Evolutionary conservation across 64 coral and sea anemone species (phyloP), one percentile per base, ranked within the genome.

Genomic region (Catalaphyllia jardinei): DNA sequence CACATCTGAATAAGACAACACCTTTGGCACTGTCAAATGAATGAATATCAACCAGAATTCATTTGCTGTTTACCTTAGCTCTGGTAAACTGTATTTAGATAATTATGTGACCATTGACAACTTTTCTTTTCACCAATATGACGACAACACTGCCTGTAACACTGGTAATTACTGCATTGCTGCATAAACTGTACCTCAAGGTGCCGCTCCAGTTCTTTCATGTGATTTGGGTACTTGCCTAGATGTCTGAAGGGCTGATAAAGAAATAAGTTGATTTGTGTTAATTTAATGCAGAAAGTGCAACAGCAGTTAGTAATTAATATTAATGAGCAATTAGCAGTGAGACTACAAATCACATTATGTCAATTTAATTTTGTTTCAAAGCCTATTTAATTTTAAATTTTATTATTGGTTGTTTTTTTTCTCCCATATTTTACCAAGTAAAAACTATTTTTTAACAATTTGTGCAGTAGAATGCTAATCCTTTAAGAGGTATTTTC

Each of bases 141-240:
- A 86, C 19, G 10, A 9, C 17, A 16, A 35, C 14, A 42, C 2
- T 74, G 20, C 24, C 1, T 33, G 31, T 60, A 27, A 42, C 29
- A n/a, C 15, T 35, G 13, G 35, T 0, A 61, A 78, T 60, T 61
- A 24, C 60, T 31, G 24, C 35, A 78, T 60, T 61, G 16, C 60
- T 52, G 31, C 35, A 7, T 22, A 38, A 42, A 80, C 15, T 77
- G 10, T 25, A 98, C 96, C 96, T 98, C 96, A 63, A 98, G 83
- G 89, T 99, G 97, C 73, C 97, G 77, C 63, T 99, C 97, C 63
- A 99, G 91, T 84, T 99, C 97, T 76, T 95, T 95, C 20, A 99
- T 86, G 38, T 95, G 79, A 75, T 94, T 99, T 64, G 97, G 97
- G 22, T 99, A 99, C 24, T 99, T 99, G 61, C 95, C 97, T 35